phyloP scores from a whole-genome alignment of 2,888 invertebrate species.

The Drosophila birchii region DNA sequence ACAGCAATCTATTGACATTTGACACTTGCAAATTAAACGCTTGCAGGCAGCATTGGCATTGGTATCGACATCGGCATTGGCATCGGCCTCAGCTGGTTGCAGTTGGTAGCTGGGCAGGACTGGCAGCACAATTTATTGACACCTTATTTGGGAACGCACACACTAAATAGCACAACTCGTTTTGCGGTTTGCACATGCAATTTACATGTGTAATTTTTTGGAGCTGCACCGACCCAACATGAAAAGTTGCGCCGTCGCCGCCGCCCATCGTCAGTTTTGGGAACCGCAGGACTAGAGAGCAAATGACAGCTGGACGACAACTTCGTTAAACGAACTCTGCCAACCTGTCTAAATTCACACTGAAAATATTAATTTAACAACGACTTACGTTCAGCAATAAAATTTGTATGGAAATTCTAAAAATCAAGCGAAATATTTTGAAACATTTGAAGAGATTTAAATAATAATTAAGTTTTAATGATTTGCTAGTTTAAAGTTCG shows the following conservation, averaged over 20 bases:
- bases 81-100: constrained; percentile 8
- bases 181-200: constrained; percentile 75
- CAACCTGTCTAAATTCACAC: constrained; percentile 13
- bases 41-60: constrained; percentile 49
- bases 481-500: too few relatives aligned
- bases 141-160: constrained; percentile 67
- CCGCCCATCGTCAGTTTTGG: constrained; percentile 43
- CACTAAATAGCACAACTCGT: constrained; percentile 63
- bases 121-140: constrained; percentile 69
- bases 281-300: constrained; percentile 54
- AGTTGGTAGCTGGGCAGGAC: constrained; percentile 4
- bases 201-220: constrained; percentile 82
- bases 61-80: constrained; percentile 15
- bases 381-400: too few relatives aligned
- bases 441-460: not conserved
- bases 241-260: constrained; percentile 67
- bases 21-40: constrained; percentile 78
- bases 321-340: constrained; percentile 67
- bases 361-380: not conserved
- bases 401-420: too few relatives aligned
- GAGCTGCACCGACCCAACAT: constrained; percentile 53
- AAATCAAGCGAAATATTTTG: not conserved
- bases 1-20: constrained; percentile 66
- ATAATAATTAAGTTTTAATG: too few relatives aligned
- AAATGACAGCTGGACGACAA: constrained; percentile 61